A percentile compares a stretch with the other conserved stretches of the same genome.
These are phyloP conservation scores for Dermatophagoides farinae DNA, from an alignment of 1,140 invertebrate genomes.

Conservation along the genomic window DNA sequence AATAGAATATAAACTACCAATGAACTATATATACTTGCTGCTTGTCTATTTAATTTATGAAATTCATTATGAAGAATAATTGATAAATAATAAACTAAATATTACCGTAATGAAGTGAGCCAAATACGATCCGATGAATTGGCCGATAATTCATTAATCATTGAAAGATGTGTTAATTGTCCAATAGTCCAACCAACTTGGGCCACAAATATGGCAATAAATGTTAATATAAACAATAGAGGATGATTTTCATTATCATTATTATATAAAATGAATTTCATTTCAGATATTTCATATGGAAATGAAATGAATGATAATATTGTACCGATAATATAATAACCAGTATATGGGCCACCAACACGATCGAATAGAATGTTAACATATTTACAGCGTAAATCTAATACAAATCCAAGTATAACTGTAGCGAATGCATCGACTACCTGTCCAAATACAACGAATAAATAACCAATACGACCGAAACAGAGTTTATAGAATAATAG, in stretches of 20 bases:
- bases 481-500: background rate
- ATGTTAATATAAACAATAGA: background rate
- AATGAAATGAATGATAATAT: background rate
- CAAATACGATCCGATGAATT: background rate
- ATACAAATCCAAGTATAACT: background rate
- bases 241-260: too few relatives aligned
- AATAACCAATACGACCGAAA: background rate
- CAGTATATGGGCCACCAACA: background rate
- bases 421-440: background rate
- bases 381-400: background rate
- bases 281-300: background rate
- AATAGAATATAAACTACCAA: background rate
- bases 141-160: background rate
- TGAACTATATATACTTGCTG: background rate
- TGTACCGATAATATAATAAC: background rate
- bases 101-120: background rate
- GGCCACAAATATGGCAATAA: background rate
- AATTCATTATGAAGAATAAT: background rate
- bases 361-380: background rate
- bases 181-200: background rate
- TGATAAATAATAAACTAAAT: background rate
- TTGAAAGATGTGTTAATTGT: conserved; percentile 1
- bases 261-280: background rate
- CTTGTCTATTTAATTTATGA: background rate
- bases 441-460: background rate